These are phyloP conservation scores for Rhopalosiphum nymphaeae DNA, from an alignment of 2,888 invertebrate genomes.

Conservation along the genomic window DNA sequence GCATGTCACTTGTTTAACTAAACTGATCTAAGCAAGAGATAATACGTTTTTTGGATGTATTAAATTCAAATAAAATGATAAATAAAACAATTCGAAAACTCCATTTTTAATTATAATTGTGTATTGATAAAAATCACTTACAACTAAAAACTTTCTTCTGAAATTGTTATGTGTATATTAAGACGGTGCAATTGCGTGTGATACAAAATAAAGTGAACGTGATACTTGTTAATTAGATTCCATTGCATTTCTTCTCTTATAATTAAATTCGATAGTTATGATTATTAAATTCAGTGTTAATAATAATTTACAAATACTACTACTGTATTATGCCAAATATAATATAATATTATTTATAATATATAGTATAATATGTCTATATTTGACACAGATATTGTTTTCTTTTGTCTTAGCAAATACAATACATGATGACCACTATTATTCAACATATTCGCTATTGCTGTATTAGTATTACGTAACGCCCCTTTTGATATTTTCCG, in stretches of 20 bases:
- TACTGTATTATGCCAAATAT: too few species aligned
- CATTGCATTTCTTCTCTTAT: background rate
- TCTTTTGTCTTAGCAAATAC: background rate
- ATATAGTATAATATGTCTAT: too few species aligned
- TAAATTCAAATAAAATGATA: background rate
- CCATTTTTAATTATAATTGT: background rate
- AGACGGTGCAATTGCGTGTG: background rate
- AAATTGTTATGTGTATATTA: background rate
- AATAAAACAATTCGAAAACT: background rate
- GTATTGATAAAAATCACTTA: background rate
- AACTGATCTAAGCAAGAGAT: background rate
- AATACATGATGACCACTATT: background rate
- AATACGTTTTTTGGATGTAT: background rate
- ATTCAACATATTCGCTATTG: background rate
- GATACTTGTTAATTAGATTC: background rate
- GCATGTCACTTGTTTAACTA: background rate
- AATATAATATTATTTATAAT: too few species aligned
- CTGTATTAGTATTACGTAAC: background rate
- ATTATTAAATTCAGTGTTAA: background rate
- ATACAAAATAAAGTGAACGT: background rate
- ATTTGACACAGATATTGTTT: background rate
- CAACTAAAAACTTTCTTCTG: background rate
- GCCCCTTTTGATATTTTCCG: background rate
- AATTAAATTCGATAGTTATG: background rate
- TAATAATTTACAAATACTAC: background rate